phyloP scores from a whole-genome alignment of 2,888 invertebrate species.

The Chaitophorus viminalis region DNA sequence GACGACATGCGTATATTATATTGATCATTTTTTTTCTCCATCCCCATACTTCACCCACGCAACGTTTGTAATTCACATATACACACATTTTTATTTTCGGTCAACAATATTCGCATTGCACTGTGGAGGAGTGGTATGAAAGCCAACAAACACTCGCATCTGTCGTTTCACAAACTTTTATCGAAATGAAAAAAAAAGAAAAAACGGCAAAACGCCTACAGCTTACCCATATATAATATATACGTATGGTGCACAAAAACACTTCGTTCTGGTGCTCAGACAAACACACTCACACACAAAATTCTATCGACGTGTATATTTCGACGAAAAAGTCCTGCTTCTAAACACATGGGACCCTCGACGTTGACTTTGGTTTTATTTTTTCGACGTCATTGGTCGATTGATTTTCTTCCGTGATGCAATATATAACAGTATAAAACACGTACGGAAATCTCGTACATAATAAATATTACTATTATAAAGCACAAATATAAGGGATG shows the following conservation, averaged over 20 bases:
- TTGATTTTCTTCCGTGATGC: neutral
- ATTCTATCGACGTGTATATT: too few relatives aligned
- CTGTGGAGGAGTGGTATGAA: neutral
- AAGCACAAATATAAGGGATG: too few relatives aligned
- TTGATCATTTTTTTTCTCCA: too few relatives aligned
- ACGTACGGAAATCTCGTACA: neutral
- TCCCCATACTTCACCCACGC: too few relatives aligned
- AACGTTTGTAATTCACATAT: too few relatives aligned
- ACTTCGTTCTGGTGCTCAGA: neutral
- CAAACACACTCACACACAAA: neutral
- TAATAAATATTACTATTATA: too few relatives aligned
- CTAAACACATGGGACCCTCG: neutral
- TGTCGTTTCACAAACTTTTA: slow-evolving; percentile 3
- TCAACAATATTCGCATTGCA: too few relatives aligned
- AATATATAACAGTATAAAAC: neutral
- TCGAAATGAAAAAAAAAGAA: neutral
- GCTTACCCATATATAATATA: too few relatives aligned
- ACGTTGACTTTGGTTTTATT: neutral
- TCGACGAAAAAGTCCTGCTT: too few relatives aligned
- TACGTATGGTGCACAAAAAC: neutral
- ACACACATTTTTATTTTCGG: too few relatives aligned
- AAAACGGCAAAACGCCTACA: neutral
- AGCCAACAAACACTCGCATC: neutral
- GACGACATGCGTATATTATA: too few relatives aligned
- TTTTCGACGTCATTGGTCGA: neutral